Evolutionary conservation across 2,113 vertebrate species (phyloP).

Genomic region (Limanda limanda): DNA sequence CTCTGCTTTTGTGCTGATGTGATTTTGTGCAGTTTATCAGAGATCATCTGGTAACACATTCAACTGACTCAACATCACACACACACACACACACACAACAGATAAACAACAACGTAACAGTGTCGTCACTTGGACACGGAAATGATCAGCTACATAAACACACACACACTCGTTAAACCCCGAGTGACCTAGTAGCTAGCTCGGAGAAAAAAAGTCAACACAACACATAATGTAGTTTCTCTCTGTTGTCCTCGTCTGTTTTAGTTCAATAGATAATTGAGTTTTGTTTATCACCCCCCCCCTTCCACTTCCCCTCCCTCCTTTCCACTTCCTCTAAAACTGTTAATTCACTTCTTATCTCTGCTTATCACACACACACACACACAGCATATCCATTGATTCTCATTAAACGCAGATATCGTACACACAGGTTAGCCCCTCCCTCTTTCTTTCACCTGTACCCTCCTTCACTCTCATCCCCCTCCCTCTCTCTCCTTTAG

Average conservation of each 20-base stretch:
- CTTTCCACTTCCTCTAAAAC: neutral
- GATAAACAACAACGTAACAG: too few relatives aligned
- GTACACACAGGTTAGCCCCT: slow-evolving; percentile 41
- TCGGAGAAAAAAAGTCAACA: slow-evolving; percentile 70
- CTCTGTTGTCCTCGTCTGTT: slow-evolving; percentile 79
- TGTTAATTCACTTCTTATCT: slow-evolving; percentile 44
- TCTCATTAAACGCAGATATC: slow-evolving; percentile 6
- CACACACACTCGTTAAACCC: slow-evolving; percentile 67
- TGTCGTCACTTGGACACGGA: too few relatives aligned
- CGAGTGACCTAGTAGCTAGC: slow-evolving; percentile 81
- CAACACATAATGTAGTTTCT: slow-evolving; percentile 76
- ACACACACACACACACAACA: slow-evolving; percentile 2
- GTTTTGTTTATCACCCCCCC: slow-evolving; percentile 77
- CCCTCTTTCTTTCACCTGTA: slow-evolving; percentile 18
- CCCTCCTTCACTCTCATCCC: slow-evolving; percentile 13
- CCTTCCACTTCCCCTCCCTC: slow-evolving; percentile 22
- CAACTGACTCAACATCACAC: slow-evolving; percentile 53
- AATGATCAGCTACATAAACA: slow-evolving; percentile 17
- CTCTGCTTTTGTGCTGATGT: slow-evolving; percentile 78
- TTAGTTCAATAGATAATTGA: slow-evolving; percentile 80
- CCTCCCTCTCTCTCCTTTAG: slow-evolving; percentile 49
- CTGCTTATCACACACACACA: slow-evolving; percentile 14
- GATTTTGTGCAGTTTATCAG: slow-evolving; percentile 75
- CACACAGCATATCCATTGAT: slow-evolving; percentile 8
- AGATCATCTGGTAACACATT: slow-evolving; percentile 74